These are phyloP conservation scores for Plumapathes pennacea DNA, from an alignment of 92 coral and sea anemone species.

Conservation along the genomic window DNA sequence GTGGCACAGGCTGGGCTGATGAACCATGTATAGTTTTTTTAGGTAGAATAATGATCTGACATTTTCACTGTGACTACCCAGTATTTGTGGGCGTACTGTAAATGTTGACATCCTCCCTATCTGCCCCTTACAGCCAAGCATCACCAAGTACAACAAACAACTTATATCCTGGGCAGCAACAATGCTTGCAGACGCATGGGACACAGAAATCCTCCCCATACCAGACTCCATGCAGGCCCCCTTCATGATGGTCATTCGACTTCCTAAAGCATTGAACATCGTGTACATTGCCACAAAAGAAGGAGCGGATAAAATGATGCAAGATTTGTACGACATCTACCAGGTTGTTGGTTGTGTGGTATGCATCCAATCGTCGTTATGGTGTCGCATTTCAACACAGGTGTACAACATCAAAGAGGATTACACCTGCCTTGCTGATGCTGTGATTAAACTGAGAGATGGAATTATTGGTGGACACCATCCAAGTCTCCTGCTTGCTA, in stretches of 20 bases:
- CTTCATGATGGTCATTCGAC: conserved; percentile 64
- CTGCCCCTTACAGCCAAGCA: conserved; percentile 2
- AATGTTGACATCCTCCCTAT: too few species aligned
- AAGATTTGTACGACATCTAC: conserved; percentile 40
- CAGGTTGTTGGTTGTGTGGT: conserved; percentile 34
- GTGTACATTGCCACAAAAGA: conserved; percentile 57
- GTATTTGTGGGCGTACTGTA: too few species aligned
- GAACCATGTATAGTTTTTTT: too few species aligned
- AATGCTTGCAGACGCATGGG: conserved; percentile 69
- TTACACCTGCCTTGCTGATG: conserved; percentile 55
- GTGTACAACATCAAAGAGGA: conserved; percentile 69
- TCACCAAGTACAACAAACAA: conserved; percentile 55
- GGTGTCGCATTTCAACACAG: conserved; percentile 79
- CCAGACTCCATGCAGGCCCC: conserved; percentile 88
- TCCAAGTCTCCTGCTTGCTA: too few species aligned
- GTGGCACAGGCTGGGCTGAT: too few species aligned
- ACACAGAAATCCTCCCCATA: conserved; percentile 69
- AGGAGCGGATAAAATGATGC: conserved; percentile 28
- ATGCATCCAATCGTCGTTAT: conserved; percentile 76
- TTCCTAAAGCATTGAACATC: conserved; percentile 49
- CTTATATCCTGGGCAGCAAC: conserved; percentile 71
- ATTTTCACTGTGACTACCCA: too few species aligned
- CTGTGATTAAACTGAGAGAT: conserved; percentile 35
- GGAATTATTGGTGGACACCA: too few species aligned
- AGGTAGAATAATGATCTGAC: too few species aligned